Evolutionary conservation across 2,888 invertebrate species (phyloP), one percentile per base, ranked within the genome.

Genomic region (Chirona hameri): DNA sequence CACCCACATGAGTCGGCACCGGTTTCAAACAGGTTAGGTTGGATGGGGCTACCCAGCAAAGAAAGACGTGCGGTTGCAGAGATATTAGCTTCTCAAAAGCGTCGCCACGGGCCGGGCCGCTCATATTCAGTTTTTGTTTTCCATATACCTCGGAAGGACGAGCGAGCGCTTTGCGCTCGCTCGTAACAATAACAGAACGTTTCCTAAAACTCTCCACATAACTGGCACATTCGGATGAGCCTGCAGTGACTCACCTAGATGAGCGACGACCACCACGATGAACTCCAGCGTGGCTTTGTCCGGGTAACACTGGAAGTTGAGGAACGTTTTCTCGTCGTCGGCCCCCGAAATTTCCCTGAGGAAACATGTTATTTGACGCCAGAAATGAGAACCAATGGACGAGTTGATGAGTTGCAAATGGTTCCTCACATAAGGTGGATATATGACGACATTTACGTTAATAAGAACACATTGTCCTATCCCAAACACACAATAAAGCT

Each of bases 221-320:
- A n/a, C n/a, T n/a, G n/a, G n/a, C n/a, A n/a, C n/a, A n/a, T n/a
- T n/a, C n/a, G n/a, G n/a, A n/a, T n/a, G n/a, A n/a, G n/a, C n/a
- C n/a, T n/a, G n/a, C n/a, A n/a, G n/a, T n/a, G n/a, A 55, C 79
- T 83, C 15, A 83, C 83, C 57, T 4, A 82, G 46, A 21, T 82
- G 57, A 14, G 55, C 29, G 1, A 82, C 82, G n/a, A 81, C 79
- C 0, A 82, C 46, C 21, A 46, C 69, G 46, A 84, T 80, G 15
- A 84, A 57, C 27, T 55, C 52, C 46, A 79, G 18, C 1, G 84
- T 79, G 29, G 82, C 83, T 14, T 72, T 72, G 65, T 84, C 84
- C 2, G 83, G 83, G 72, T 84, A 84, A 48, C 79, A 72, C 69
- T 81, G 76, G 81, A 84, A 84, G 55, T 80, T 81, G 79, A 84